These are phyloP conservation scores for Myopa tessellatipennis DNA, from an alignment of 2,888 invertebrate species.

Conservation along the genomic window DNA sequence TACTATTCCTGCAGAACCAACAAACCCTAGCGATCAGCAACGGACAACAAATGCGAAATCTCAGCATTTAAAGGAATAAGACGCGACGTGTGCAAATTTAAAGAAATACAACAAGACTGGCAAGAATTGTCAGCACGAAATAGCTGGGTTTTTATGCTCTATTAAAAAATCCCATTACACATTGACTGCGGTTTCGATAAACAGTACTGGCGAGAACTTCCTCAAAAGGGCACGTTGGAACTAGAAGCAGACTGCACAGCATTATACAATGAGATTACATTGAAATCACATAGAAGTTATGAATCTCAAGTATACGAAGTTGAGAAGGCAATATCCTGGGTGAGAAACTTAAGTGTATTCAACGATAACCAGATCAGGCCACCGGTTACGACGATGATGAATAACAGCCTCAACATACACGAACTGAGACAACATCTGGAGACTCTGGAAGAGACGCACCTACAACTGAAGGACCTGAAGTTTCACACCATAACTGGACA, in stretches of 20 bases:
- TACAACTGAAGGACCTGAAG: background rate
- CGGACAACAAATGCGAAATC: background rate
- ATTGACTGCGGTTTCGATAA: background rate
- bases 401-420: background rate
- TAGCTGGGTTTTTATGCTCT: background rate
- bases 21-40: background rate
- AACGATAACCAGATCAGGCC: constrained; percentile 5
- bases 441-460: background rate
- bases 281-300: too few species aligned
- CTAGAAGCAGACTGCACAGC: constrained; percentile 2
- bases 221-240: background rate
- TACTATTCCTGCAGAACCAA: background rate
- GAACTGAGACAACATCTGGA: constrained; percentile 2
- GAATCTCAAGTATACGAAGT: too few species aligned
- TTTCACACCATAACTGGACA: background rate
- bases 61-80: constrained; percentile 13
- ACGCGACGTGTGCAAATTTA: background rate
- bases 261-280: too few species aligned
- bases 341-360: too few species aligned
- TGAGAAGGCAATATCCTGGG: too few species aligned
- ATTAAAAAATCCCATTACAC: background rate
- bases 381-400: background rate
- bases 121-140: background rate
- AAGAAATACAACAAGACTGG: constrained; percentile 2
- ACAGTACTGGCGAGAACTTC: constrained; percentile 2